Conservation (phyloP, 2,113 vertebrate genomes). For the Acinonyx jubatus region DNA sequence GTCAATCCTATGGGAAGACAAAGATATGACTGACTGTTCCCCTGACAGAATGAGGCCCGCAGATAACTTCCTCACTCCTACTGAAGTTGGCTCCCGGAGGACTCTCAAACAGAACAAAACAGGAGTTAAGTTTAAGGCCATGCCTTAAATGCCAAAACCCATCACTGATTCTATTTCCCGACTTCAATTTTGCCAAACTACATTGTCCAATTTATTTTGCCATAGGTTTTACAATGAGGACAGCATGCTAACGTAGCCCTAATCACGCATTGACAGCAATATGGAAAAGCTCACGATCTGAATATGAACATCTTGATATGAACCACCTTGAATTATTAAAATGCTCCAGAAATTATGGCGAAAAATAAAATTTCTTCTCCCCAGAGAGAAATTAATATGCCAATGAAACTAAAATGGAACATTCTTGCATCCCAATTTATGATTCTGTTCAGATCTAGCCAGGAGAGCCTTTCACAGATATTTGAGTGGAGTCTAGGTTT, state of each 20-base stretch:
- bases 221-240: neutral
- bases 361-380: neutral
- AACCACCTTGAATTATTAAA: neutral
- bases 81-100: neutral
- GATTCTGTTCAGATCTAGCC: neutral
- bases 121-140: neutral
- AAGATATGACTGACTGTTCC: neutral
- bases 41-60: neutral
- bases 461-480: neutral
- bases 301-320: neutral
- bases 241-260: neutral
- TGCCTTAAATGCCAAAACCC: neutral
- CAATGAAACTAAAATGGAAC: neutral
- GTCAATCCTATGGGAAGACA: neutral
- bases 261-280: neutral
- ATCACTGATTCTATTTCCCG: neutral
- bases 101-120: neutral
- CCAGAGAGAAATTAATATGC: neutral
- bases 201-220: neutral
- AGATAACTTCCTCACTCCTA: neutral
- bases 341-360: neutral
- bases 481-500: neutral
- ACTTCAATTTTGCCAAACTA: neutral
- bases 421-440: neutral
- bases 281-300: neutral